Base-by-base conservation (phyloP, 2,797 vertebrate species). In the Mormyrus hasselquistii region DNA sequence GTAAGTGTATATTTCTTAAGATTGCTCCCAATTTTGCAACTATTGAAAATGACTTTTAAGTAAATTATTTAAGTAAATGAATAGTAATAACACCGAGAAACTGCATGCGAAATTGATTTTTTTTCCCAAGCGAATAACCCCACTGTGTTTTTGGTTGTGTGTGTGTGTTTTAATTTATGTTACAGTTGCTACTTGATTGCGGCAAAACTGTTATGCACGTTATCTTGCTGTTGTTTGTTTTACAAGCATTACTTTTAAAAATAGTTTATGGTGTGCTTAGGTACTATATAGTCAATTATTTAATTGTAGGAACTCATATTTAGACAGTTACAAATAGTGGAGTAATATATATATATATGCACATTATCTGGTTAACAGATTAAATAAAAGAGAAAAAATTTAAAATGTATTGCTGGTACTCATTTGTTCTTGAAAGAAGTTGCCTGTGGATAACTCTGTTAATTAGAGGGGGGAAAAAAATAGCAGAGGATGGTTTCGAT, bases 401-500 rank as follows among this genome's bases (percentile, higher is more conserved):
- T 19, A 38, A 79, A 16, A 79, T 3, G 0, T 41, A 44, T 14
- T 41, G 2, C 2, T 44, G 14, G 1, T 79, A 19, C 38, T 44
- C 16, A 19, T 79, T 79, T 79, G 73, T 44, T 79, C 12, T 16
- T 38, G 3, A 38, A 73, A 41, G 38, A 76, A 76, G 5, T 22
- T 85, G 82, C 22, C 6, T 50, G 19, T 25, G 5, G 22, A 16
- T 10, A 34, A 29, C 25, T 29, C 25, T 7, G 6, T 29, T 19
- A 7, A 86, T 7, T 62, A 2, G 8, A 22, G 25, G 25, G 25
- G 25, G 25, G 41, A 41, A 87, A 59, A 2, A 16, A 57, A 34
- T 96, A 95, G 95, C 95, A 96, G 95, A 96, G 95, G 94, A 95
- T 95, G 95, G 95, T 96, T 96, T 96, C 95, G 94, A 96, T 95